phyloP scores from a whole-genome alignment of 2,797 vertebrate genomes.

The Tiaroga cobitis region DNA sequence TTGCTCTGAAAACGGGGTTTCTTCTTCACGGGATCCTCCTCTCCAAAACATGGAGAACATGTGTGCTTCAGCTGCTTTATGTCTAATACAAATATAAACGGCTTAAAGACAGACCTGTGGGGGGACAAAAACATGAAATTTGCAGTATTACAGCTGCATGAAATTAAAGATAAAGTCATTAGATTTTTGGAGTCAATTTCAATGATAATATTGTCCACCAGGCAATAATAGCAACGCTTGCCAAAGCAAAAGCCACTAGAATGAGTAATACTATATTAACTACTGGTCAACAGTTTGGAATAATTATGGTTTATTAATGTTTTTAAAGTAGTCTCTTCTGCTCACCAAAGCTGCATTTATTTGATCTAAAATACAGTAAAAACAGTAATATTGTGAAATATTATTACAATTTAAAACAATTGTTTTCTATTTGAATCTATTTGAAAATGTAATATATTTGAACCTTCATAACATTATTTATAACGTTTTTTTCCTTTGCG shows the following conservation, averaged over 20 bases:
- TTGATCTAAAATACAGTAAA: not conserved
- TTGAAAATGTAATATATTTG: too few species aligned
- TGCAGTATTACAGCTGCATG: not conserved
- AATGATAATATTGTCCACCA: not conserved
- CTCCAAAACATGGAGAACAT: slow-evolving; percentile 85
- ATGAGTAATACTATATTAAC: not conserved
- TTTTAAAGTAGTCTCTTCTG: not conserved
- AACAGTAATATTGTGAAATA: too few species aligned
- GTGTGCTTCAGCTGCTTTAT: slow-evolving; percentile 81
- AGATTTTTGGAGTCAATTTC: not conserved
- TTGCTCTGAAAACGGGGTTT: slow-evolving; percentile 87
- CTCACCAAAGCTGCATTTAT: not conserved
- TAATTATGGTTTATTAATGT: not conserved
- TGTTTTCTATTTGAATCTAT: not conserved
- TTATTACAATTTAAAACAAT: not conserved
- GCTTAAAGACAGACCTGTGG: slow-evolving; percentile 94
- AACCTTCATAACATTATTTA: too few species aligned
- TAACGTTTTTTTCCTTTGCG: too few species aligned
- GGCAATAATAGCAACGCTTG: not conserved
- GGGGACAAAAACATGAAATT: slow-evolving; percentile 9
- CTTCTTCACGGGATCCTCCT: slow-evolving; percentile 87
- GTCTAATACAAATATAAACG: slow-evolving; percentile 89
- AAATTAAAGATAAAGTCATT: not conserved
- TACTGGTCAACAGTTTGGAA: not conserved
- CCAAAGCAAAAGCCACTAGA: not conserved